Percentiles rank a stretch among this genome's conserved stretches.
Conservation (phyloP, 2,888 invertebrate genomes). For the Conomelus anceps region DNA sequence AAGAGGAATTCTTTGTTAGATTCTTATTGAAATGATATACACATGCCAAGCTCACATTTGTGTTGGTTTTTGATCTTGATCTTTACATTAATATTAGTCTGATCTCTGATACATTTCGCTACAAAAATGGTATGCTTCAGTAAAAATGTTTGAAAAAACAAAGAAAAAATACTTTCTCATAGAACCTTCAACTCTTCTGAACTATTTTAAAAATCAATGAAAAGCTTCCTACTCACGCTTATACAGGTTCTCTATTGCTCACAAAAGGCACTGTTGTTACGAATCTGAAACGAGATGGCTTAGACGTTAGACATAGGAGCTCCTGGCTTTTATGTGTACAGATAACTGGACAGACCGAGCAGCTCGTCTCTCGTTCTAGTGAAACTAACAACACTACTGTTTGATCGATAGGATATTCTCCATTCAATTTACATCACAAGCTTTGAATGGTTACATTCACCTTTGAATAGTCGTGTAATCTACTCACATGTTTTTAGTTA, state of each 20-base stretch:
- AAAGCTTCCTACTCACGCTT: not conserved
- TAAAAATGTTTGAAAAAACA: too few species aligned
- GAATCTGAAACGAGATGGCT: not conserved
- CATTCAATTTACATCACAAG: not conserved
- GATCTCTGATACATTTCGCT: too few species aligned
- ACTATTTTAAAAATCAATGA: not conserved
- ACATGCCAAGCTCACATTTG: too few species aligned
- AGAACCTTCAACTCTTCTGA: too few species aligned
- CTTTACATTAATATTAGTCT: too few species aligned
- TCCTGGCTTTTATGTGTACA: not conserved
- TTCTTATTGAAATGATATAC: too few species aligned
- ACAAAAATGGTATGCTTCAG: too few species aligned
- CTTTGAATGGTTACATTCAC: not conserved
- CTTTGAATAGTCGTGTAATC: too few species aligned
- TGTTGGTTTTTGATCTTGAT: too few species aligned
- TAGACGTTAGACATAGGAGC: not conserved
- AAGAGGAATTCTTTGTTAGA: too few species aligned
- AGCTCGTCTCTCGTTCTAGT: not conserved
- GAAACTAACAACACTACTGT: not conserved
- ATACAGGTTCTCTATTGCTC: not conserved
- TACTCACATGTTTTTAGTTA: too few species aligned
- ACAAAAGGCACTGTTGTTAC: not conserved
- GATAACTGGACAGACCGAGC: not conserved
- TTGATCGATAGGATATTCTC: not conserved
- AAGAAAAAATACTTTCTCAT: too few species aligned